phyloP scores from a whole-genome alignment of 2,888 invertebrate genomes.

The Oxytorus armatus region DNA sequence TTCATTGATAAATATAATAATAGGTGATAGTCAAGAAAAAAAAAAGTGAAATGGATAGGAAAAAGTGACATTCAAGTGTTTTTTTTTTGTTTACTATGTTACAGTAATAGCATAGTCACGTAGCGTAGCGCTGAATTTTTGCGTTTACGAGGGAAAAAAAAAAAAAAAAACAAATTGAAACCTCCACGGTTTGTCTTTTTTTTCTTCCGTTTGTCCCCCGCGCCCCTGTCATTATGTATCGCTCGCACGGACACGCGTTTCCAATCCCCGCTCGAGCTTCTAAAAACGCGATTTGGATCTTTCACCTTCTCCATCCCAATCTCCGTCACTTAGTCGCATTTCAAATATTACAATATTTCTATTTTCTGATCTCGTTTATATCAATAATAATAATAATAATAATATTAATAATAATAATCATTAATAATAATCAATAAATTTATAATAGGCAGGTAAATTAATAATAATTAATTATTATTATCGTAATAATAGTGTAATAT shows the following conservation, averaged over 20 bases:
- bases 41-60: conserved; percentile 65
- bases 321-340: conserved; percentile 35
- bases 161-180: conserved; percentile 35
- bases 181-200: conserved; percentile 5
- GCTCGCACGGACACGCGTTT: conserved; percentile 25
- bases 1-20: conserved; percentile 47
- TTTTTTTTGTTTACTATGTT: conserved; percentile 75
- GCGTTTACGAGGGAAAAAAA: conserved; percentile 42
- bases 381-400: conserved; percentile 76
- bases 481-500: conserved; percentile 81
- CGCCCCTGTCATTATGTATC: neutral
- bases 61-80: conserved; percentile 76
- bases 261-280: conserved; percentile 15
- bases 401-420: conserved; percentile 72
- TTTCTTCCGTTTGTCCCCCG: neutral
- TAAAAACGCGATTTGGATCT: conserved; percentile 23
- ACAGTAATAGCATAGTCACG: conserved; percentile 81
- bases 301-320: conserved; percentile 26
- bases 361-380: conserved; percentile 69
- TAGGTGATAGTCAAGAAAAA: conserved; percentile 56
- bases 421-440: conserved; percentile 81
- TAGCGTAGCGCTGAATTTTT: conserved; percentile 69
- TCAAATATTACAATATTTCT: conserved; percentile 71
- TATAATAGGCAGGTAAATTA: conserved; percentile 82
- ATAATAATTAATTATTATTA: conserved; percentile 76